phyloP scores from a whole-genome alignment of 1,140 invertebrate genomes.

The Caenorhabditis remanei region DNA sequence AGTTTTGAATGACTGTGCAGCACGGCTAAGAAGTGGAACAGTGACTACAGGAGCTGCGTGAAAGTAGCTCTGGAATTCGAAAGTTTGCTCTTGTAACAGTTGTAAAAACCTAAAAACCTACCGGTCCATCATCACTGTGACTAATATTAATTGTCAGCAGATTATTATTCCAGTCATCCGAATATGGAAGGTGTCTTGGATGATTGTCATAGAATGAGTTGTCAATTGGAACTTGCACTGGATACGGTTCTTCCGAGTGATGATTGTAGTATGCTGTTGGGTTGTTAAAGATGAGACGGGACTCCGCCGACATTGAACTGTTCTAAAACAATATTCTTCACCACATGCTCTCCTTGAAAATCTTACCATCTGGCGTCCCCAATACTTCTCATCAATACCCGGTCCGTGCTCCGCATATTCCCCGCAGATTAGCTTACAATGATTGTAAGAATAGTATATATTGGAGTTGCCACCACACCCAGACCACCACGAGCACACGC shows the following conservation, averaged over 20 bases:
- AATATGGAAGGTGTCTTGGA: conserved; percentile 3
- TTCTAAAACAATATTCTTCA: conserved; percentile 31
- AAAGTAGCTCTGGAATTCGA: conserved; percentile 13
- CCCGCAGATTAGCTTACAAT: conserved; percentile 70
- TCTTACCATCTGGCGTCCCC: conserved; percentile 58
- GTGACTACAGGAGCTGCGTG: conserved; percentile 14
- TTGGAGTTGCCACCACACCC: conserved; percentile 70
- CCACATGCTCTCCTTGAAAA: neutral
- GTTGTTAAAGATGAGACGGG: conserved; percentile 31
- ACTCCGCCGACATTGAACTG: conserved; percentile 49
- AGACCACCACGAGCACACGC: conserved; percentile 68
- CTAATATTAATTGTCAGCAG: conserved; percentile 26
- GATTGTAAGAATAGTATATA: conserved; percentile 67
- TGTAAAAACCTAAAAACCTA: neutral
- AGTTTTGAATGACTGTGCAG: conserved; percentile 4
- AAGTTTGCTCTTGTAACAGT: neutral
- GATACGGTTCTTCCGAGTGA: conserved; percentile 27
- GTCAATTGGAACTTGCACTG: conserved; percentile 48
- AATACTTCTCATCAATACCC: conserved; percentile 62
- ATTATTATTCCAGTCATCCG: conserved; percentile 21
- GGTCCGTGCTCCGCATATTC: conserved; percentile 61
- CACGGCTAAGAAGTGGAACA: conserved; percentile 13
- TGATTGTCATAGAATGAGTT: conserved; percentile 32
- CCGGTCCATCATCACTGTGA: conserved; percentile 39
- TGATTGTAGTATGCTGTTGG: conserved; percentile 6